These are phyloP conservation scores for Toxotes jaculatrix DNA, from an alignment of 2,113 vertebrate species.

Conservation along the genomic window DNA sequence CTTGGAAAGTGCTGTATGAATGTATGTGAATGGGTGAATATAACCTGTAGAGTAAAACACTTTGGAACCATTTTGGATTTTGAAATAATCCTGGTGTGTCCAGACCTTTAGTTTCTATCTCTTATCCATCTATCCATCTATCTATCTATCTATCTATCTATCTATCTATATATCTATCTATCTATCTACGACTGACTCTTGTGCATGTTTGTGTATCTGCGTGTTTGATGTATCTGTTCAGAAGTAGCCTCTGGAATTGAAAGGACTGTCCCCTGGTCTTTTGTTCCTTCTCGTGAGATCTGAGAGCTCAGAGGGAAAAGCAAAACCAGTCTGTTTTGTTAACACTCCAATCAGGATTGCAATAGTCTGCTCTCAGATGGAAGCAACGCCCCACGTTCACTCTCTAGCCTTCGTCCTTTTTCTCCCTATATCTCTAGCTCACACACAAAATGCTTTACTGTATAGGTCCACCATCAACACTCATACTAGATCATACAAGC, in stretches of 20 bases:
- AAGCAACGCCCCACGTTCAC: neutral
- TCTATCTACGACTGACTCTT: conserved; percentile 13
- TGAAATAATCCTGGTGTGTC: no score
- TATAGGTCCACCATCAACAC: neutral
- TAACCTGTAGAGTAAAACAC: no score
- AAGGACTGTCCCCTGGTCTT: conserved; percentile 24
- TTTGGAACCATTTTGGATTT: no score
- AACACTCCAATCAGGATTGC: conserved; percentile 43
- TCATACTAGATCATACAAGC: neutral
- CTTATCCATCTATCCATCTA: neutral
- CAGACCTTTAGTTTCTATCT: no score
- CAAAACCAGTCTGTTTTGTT: conserved; percentile 52
- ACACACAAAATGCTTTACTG: neutral
- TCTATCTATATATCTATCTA: neutral
- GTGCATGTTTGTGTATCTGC: conserved; percentile 20
- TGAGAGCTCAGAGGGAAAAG: conserved; percentile 30
- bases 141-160: neutral
- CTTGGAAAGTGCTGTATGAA: no score
- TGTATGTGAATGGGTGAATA: no score
- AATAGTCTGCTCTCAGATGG: conserved; percentile 21
- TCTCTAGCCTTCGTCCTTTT: neutral
- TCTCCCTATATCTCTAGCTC: neutral
- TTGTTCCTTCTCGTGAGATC: conserved; percentile 45
- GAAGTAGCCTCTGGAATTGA: conserved; percentile 42
- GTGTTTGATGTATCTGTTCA: conserved; percentile 22